Percentiles rank a stretch among this genome's conserved stretches.
Conservation (phyloP, 2,888 invertebrate species). For the Chydorus sphaericus region DNA sequence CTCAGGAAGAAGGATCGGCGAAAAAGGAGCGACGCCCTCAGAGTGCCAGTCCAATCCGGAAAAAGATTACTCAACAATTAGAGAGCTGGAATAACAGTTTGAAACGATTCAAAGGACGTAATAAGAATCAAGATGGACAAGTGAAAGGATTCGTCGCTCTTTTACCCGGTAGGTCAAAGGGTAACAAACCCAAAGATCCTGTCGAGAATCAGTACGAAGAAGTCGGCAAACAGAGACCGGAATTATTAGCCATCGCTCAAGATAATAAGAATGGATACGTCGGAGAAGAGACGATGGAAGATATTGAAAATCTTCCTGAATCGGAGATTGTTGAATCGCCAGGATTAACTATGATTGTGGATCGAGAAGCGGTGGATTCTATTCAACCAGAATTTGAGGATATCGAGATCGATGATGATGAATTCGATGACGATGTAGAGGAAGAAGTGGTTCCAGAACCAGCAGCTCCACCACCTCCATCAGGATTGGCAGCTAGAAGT, state of each 20-base stretch:
- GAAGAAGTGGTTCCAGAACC: slow-evolving; percentile 15
- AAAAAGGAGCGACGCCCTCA: slow-evolving; percentile 5
- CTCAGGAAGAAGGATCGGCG: slow-evolving; percentile 7
- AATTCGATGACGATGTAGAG: slow-evolving; percentile 18
- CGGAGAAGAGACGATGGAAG: slow-evolving; percentile 13
- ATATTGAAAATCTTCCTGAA: slow-evolving; percentile 13
- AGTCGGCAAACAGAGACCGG: slow-evolving; percentile 38
- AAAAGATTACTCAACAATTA: slow-evolving; percentile 13
- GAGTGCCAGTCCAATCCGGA: slow-evolving; percentile 15
- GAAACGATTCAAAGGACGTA: slow-evolving; percentile 9
- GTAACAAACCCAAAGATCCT: not conserved
- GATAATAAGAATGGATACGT: not conserved
- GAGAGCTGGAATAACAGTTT: slow-evolving; percentile 14
- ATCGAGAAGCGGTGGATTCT: not conserved
- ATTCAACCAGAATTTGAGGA: slow-evolving; percentile 28
- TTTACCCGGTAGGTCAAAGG: not conserved
- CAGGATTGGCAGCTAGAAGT: slow-evolving; percentile 4
- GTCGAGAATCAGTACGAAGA: slow-evolving; percentile 91
- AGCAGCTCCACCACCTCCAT: not conserved
- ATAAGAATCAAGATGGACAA: slow-evolving; percentile 7
- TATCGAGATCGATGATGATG: slow-evolving; percentile 27
- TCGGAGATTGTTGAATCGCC: not conserved
- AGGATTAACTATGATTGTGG: not conserved
- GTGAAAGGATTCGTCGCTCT: slow-evolving; percentile 11
- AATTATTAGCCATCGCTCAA: not conserved